Percentiles rank a stretch among this genome's conserved stretches.
These are phyloP conservation scores for Hyles lineata DNA, from an alignment of 2,888 invertebrate species.

Conservation along the genomic window DNA sequence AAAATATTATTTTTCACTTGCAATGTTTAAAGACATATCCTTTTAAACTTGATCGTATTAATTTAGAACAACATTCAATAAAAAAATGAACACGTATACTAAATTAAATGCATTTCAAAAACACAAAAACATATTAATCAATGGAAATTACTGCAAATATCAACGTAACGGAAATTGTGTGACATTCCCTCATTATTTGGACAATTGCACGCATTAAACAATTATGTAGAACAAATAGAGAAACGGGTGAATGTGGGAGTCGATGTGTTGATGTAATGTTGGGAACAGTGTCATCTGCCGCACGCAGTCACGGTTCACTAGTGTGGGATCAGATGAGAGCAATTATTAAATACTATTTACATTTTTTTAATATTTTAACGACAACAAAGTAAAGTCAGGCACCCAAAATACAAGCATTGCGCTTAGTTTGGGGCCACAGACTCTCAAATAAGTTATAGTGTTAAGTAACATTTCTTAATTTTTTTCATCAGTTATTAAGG, in stretches of 20 bases:
- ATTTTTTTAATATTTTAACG: neutral
- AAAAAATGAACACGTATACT: too few relatives aligned
- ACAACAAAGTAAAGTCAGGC: too few relatives aligned
- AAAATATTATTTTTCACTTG: too few relatives aligned
- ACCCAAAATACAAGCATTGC: too few relatives aligned
- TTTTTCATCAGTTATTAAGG: too few relatives aligned
- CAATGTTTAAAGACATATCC: too few relatives aligned
- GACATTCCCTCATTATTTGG: slow-evolving; percentile 55
- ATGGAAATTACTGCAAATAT: slow-evolving; percentile 23
- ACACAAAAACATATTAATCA: neutral
- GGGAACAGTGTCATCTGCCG: slow-evolving; percentile 78
- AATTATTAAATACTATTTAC: neutral
- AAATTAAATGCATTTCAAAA: neutral
- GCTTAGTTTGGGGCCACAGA: too few relatives aligned
- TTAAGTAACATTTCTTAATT: too few relatives aligned
- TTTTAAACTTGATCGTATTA: too few relatives aligned
- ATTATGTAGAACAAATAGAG: slow-evolving; percentile 69
- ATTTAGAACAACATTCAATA: too few relatives aligned
- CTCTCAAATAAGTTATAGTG: too few relatives aligned
- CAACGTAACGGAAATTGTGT: slow-evolving; percentile 57
- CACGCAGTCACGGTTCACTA: slow-evolving; percentile 62
- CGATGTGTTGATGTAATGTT: slow-evolving; percentile 59
- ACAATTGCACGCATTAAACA: slow-evolving; percentile 73
- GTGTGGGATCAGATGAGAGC: slow-evolving; percentile 55
- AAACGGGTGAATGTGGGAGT: slow-evolving; percentile 67